Evolutionary conservation across 1,140 invertebrate genomes (phyloP).

Genomic region (Drosophila equinoxialis): DNA sequence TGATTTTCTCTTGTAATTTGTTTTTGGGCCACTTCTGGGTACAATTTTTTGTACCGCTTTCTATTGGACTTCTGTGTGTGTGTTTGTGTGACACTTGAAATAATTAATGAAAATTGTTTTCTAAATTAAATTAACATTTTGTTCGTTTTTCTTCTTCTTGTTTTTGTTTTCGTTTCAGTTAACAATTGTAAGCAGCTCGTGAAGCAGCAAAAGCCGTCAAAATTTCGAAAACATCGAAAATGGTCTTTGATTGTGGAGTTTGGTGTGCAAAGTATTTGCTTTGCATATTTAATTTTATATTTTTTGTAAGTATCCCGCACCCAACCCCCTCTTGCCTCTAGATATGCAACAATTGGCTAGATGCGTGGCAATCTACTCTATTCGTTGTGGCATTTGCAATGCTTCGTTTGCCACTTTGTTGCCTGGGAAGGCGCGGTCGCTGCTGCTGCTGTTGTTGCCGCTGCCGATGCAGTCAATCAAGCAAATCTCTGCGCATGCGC

Average conservation of each 20-base stretch:
- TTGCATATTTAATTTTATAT: constrained; percentile 90
- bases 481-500: constrained; percentile 78
- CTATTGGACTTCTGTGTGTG: constrained; percentile 28
- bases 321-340: no score
- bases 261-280: constrained; percentile 89
- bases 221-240: constrained; percentile 81
- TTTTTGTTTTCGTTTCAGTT: constrained; percentile 53
- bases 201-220: constrained; percentile 62
- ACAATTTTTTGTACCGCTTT: constrained; percentile 49
- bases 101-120: constrained; percentile 53
- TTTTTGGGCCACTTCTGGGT: constrained; percentile 35
- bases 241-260: constrained; percentile 85
- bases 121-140: constrained; percentile 49
- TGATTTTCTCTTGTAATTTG: constrained; percentile 41
- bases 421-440: constrained; percentile 42
- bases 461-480: constrained; percentile 63
- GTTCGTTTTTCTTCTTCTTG: constrained; percentile 20
- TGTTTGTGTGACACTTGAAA: constrained; percentile 52
- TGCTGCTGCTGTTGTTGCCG: constrained; percentile 14
- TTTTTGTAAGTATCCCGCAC: constrained; percentile 87
- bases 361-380: constrained; percentile 7
- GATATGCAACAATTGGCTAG: constrained; percentile 16
- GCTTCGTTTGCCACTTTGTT: constrained; percentile 13
- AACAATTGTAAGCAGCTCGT: constrained; percentile 25
- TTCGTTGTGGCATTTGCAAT: background rate